Evolutionary conservation across 2,113 vertebrate genomes (phyloP), one percentile per base, ranked within the genome.

Genomic region (Calyptommatus sinebrachiatus): DNA sequence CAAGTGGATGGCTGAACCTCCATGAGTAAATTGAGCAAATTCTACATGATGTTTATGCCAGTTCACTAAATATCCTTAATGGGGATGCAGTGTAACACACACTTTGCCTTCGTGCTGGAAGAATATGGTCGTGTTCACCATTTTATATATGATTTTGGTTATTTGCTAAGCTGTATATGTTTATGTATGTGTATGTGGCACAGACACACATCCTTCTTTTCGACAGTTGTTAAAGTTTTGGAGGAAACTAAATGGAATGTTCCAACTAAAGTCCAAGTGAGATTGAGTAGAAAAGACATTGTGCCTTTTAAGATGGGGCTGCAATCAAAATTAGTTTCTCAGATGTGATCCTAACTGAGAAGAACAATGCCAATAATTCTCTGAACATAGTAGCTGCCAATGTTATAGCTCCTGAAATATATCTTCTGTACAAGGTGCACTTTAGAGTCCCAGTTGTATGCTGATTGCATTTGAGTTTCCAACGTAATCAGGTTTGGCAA

Each of bases 401-500:
- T 71, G 29, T n/a, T 21, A 2, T 11, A 62, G 53, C 14, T 48
- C 29, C 14, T 71, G n/a, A 45, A 53, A 63, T 61, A 8, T n/a
- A 11, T 62, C 67, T 76, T 76, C 57, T 50, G 8, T 48, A 45
- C 28, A 75, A 63, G 26, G 50, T 48, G 57, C 24, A 63, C 73
- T 76, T 70, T 76, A 31, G 57, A 63, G 31, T 71, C 66, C 22
- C 57, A 71, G 53, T 76, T 35, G 14, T 71, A n/a, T 18, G 28
- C 22, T 82, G 66, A 70, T 50, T 82, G 65, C 65, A 82, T 62
- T 67, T 50, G 12, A 31, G 66, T 69, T 63, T 46, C 66, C 50
- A 21, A 50, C 28, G 71, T 82, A 71, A 82, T 22, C 80, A 76
- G 20, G 22, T 69, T 76, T 76, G 80, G 53, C 35, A 82, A 46